Percentiles rank a stretch among this genome's conserved stretches.
Evolutionary conservation across 2,888 invertebrate species (phyloP).

Genomic region (Tortrix viridana): DNA sequence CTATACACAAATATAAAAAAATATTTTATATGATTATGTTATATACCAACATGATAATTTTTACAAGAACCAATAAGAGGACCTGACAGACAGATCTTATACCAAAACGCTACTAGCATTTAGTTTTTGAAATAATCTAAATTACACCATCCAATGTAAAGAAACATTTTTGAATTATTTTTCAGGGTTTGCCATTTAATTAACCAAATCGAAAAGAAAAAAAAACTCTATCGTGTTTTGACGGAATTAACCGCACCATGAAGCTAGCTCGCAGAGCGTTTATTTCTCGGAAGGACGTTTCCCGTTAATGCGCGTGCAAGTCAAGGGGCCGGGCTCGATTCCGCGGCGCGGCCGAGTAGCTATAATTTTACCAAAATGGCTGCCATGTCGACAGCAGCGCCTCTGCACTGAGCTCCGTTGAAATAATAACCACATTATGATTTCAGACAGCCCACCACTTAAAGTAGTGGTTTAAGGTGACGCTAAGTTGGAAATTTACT

Average conservation of each 20-base stretch:
- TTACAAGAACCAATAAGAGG: no score
- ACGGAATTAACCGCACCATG: background rate
- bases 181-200: no score
- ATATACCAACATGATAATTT: no score
- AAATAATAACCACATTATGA: conserved; percentile 81
- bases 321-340: conserved; percentile 67
- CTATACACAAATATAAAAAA: no score
- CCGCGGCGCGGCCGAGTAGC: conserved; percentile 73
- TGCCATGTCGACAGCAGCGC: conserved; percentile 77
- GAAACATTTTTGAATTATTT: no score
- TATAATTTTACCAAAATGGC: conserved; percentile 79
- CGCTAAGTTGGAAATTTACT: conserved; percentile 63
- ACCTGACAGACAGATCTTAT: no score
- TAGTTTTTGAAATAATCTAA: no score
- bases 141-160: no score
- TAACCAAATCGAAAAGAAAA: background rate
- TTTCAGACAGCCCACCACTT: conserved; percentile 74
- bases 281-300: conserved; percentile 37
- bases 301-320: conserved; percentile 66
- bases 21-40: no score
- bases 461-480: conserved; percentile 75
- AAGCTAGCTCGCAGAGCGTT: background rate
- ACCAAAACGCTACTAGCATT: no score
- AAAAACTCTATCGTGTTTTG: conserved; percentile 2
- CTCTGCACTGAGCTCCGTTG: conserved; percentile 67